Evolutionary conservation across 2,888 invertebrate genomes (phyloP), one percentile per base, ranked within the genome.

Genomic region (Pachycephus smyrnensis): DNA sequence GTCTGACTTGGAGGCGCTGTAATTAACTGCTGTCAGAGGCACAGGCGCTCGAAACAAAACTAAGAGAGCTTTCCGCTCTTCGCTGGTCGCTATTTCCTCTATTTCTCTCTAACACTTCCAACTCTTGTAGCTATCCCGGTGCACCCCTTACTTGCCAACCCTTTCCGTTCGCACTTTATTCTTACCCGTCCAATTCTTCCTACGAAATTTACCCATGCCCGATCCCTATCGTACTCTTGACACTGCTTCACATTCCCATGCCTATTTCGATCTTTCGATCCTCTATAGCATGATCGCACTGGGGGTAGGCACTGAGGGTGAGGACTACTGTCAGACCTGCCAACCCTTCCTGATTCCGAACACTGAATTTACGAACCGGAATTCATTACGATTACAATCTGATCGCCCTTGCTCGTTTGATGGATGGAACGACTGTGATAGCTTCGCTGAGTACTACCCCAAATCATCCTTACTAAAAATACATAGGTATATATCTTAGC

Each of bases 21-120:
- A 87, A 86, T 87, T 87, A 86, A 87, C 86, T 85, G 85, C 87
- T 85, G 86, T 87, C 87, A 88, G 85, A 81, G 79, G 83, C 87
- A 87, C 82, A 82, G 82, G 84, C 80, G 74, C 79, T 76, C 76
- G 78, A 77, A 80, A 78, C 73, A 80, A 80, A 81, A 80, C 79
- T 77, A 81, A 81, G 79, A 80, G 77, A 73, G 31, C n/a, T 75
- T 55, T 55, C 23, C 55, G 15, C 23, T 55, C 23, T 23, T 23
- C 23, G 6, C 15, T 55, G 55, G 55, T 6, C 23, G 15, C 23
- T 55, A 23, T 55, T 55, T 23, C 23, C 55, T 55, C 23, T 55
- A 55, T 55, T 55, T 55, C 23, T 40, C 23, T 23, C 55, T 23
- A 55, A 23, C 23, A 55, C 55, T 9, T 55, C 55, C 23, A 55